Base-by-base conservation (phyloP, 2,888 invertebrate species). In the Biston stratarius region DNA sequence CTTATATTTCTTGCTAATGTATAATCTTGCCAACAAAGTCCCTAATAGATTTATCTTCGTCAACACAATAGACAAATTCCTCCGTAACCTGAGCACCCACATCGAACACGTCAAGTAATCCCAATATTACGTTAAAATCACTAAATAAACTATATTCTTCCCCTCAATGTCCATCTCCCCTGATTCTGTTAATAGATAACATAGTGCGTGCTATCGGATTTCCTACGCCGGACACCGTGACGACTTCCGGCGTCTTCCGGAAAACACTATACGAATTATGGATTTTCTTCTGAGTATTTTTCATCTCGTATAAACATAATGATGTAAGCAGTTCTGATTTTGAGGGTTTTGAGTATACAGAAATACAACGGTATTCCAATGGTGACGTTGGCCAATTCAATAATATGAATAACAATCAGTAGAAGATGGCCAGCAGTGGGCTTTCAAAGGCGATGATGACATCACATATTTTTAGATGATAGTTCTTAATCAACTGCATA, bases 101-200 rank as follows among this genome's bases (percentile, higher is more conserved):
- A 42, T 38, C 55, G 59, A 53, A 51, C 64, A 61, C 45, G 24
- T 57, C 61, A 59, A 60, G 72, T 68, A 74, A 77, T 69, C 51
- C 56, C 49, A 74, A 69, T 81, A 82, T 81, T 81, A 77, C 83
- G 82, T 83, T 83, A 83, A 84, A 86, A 85, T 87, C 83, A 78
- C 82, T 76, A 76, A 76, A 76, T 75, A 62, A 42, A 61, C 56
- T 72, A 67, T 64, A 74, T 77, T 79, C 73, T 72, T 73, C 76
- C 76, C 72, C 69, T 67, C 59, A 42, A 14, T 66, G 80, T 80
- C 83, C 85, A 81, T 76, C 71, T 82, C 90, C 91, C 91, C 92
- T 91, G 91, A 92, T 91, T 89, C 91, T 38, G 88, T 86, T 92
- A 91, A 92, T 91, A 91, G 91, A 92, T 90, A 88, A 85, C 88